A percentile compares a stretch with the other conserved stretches of the same genome.
Evolutionary conservation across 37 sponge, comb jelly and placozoan species (phyloP).

Genomic region (Theonella swinhoei): DNA sequence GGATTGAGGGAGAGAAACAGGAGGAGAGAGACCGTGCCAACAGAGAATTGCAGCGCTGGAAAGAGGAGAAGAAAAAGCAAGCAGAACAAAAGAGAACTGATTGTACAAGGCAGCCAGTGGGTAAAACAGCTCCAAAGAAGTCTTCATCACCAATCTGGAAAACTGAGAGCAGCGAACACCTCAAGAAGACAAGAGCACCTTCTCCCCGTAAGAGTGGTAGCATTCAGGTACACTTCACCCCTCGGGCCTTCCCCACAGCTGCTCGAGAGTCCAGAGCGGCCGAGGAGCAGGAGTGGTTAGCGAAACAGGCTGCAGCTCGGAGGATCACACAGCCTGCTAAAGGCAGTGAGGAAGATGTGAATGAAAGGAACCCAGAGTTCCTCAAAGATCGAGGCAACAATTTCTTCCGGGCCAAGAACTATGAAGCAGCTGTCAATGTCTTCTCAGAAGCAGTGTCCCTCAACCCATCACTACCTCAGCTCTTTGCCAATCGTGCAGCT

Average conservation of each 20-base stretch:
- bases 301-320: constrained; percentile 92
- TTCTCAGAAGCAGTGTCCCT: constrained; percentile 86
- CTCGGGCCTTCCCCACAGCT: constrained; percentile 91
- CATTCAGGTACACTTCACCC: constrained; percentile 90
- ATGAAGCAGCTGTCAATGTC: constrained; percentile 89
- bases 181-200: constrained; percentile 2
- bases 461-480: constrained; percentile 77
- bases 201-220: constrained; percentile 64
- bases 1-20: constrained; percentile 81
- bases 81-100: neutral
- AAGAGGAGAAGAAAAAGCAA: constrained; percentile 28
- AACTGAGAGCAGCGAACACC: neutral
- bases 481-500: constrained; percentile 87
- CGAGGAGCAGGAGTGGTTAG: constrained; percentile 95
- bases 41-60: constrained; percentile 79
- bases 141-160: neutral
- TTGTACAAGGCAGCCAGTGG: neutral
- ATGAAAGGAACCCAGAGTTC: constrained; percentile 92
- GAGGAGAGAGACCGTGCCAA: constrained; percentile 78
- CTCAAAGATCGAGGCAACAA: constrained; percentile 89
- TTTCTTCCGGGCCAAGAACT: constrained; percentile 87
- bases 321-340: constrained; percentile 38
- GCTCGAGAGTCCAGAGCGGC: constrained; percentile 84
- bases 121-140: neutral
- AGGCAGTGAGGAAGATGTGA: constrained; percentile 42